Evolutionary conservation across 2,797 vertebrate genomes (phyloP).

Genomic region (Danio jaintianensis): DNA sequence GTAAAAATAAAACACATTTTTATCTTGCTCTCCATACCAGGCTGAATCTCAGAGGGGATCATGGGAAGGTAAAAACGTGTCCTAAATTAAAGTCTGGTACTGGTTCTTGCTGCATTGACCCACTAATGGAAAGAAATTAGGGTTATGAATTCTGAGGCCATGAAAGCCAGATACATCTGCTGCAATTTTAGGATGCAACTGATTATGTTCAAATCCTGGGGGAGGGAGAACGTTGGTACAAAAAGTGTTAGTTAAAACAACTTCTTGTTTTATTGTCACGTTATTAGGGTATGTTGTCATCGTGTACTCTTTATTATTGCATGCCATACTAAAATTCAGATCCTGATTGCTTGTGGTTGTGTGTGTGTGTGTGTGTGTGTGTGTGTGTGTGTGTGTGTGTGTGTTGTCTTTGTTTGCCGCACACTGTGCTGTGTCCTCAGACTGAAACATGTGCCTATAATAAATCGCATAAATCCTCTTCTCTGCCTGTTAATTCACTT

Average conservation of each 20-base stretch:
- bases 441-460: conserved; percentile 37
- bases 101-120: conserved; percentile 14
- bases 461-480: conserved; percentile 40
- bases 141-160: conserved; percentile 20
- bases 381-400: background rate
- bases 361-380: background rate
- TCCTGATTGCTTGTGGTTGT: background rate
- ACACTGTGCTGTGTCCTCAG: background rate
- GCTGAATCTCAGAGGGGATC: conserved; percentile 19
- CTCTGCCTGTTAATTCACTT: conserved; percentile 37
- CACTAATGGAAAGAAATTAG: conserved; percentile 38
- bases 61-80: conserved; percentile 23
- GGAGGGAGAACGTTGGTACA: background rate
- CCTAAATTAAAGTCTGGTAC: conserved; percentile 37
- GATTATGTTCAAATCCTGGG: conserved; percentile 30
- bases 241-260: background rate
- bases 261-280: background rate
- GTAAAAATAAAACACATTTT: conserved; percentile 17
- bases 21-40: background rate
- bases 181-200: conserved; percentile 32
- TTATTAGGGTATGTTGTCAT: background rate
- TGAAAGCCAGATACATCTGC: conserved; percentile 12
- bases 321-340: background rate
- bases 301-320: background rate
- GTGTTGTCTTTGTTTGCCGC: conserved; percentile 20